A percentile compares a stretch with the other conserved stretches of the same genome.
These are phyloP conservation scores for Epinephelus malabaricus DNA, from an alignment of 2,797 vertebrate genomes.

Conservation along the genomic window DNA sequence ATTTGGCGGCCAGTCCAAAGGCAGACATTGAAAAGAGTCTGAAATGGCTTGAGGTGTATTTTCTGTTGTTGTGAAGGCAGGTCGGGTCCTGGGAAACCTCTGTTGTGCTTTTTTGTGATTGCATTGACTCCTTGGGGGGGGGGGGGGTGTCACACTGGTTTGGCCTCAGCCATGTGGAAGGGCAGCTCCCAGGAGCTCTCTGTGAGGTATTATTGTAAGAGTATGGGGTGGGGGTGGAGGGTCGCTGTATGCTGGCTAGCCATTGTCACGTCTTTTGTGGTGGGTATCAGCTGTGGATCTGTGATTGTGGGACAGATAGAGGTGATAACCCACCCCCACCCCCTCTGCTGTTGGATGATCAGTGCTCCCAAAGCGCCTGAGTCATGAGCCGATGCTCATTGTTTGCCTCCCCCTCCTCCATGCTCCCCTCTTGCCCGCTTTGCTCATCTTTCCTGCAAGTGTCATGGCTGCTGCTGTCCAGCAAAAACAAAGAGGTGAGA, in stretches of 20 bases:
- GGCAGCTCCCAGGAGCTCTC: slow-evolving; percentile 78
- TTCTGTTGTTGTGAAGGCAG: slow-evolving; percentile 35
- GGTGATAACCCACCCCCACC: slow-evolving; percentile 53
- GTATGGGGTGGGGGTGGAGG: slow-evolving; percentile 49
- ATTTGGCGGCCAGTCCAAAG: slow-evolving; percentile 11
- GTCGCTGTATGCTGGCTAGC: slow-evolving; percentile 56
- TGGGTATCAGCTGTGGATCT: slow-evolving; percentile 83
- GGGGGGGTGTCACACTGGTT: slow-evolving; percentile 56
- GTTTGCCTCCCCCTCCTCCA: slow-evolving; percentile 52
- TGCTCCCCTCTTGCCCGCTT: slow-evolving; percentile 41
- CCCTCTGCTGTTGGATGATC: slow-evolving; percentile 57
- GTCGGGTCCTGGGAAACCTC: slow-evolving; percentile 48
- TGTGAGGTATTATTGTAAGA: slow-evolving; percentile 76
- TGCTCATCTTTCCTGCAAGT: slow-evolving; percentile 45
- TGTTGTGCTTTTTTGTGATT: slow-evolving; percentile 74
- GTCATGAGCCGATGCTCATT: slow-evolving; percentile 65
- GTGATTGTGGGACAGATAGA: slow-evolving; percentile 73
- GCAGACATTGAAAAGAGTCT: slow-evolving; percentile 34
- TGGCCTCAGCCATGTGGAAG: slow-evolving; percentile 77
- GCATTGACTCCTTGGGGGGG: slow-evolving; percentile 69
- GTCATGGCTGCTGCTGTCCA: slow-evolving; percentile 24
- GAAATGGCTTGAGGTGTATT: slow-evolving; percentile 34
- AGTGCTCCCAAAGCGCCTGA: slow-evolving; percentile 64
- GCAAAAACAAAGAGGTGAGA: slow-evolving; percentile 21
- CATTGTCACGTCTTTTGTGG: slow-evolving; percentile 76